Evolutionary conservation across 1,140 invertebrate species (phyloP), one percentile per base, ranked within the genome.

Genomic region (Aphaenogaster floridana): DNA sequence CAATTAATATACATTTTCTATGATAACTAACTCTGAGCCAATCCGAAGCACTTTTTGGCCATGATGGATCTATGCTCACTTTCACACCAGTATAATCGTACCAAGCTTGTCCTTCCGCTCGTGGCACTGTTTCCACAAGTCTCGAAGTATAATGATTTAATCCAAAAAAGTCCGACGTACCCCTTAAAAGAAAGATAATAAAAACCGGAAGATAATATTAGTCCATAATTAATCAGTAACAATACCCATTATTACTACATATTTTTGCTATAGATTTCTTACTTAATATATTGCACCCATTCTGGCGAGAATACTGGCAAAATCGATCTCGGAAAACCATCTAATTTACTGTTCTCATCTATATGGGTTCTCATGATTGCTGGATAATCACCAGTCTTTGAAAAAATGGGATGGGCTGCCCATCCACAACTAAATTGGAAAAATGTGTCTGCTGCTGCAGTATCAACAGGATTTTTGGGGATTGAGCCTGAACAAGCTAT

Each of bases 361-460:
- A 97, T 94, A 54, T 95, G 89, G 2, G 94, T 89, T 50, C 95
- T 96, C 92, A 97, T 95, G 0, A 96, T 90, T 81, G 93, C 90
- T 1, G 97, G 97, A 91, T 97, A 97, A 81, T 97, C 96, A 0
- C 97, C 97, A 2, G 94, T 85, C 74, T 92, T 71, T 0, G 96
- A 96, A 93, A 96, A 96, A 80, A 97, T 96, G n/a, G 97, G 96
- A 92, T 97, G 93, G 0, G 96, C 95, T 72, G 96, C 96, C 97
- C 97, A 97, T 15, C 97, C 97, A 89, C 94, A 95, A 89, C 95
- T 87, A 80, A 96, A 96, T 9, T 93, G 86, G 86, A 93, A 94
- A 0, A 87, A 87, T 6, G 84, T 61, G n/a, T 93, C 93, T 11
- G 68, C 88, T 13, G 91, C 87, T 9, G 39, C 4, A 0, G 17